Conservation (phyloP, 2,888 invertebrate species). For the Drosophila mulleri region DNA sequence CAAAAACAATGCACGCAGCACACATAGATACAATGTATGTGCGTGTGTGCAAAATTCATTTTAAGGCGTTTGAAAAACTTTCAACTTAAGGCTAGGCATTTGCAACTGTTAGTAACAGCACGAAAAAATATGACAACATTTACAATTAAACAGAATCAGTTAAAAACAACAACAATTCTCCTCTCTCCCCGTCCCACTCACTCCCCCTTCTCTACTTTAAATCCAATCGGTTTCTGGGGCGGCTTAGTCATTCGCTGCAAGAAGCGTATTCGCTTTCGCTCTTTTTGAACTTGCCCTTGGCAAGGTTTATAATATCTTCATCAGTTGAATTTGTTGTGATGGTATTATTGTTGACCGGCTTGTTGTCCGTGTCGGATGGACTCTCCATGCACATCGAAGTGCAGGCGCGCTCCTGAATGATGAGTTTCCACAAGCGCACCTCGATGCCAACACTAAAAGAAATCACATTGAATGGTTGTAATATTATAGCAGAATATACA, state of each 20-base stretch:
- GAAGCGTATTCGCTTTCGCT: constrained; percentile 84
- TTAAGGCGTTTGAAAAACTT: constrained; percentile 24
- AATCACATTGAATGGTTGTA: neutral
- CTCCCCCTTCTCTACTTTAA: constrained; percentile 28
- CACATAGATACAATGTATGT: constrained; percentile 23
- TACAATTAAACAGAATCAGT: constrained; percentile 68
- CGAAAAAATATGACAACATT: constrained; percentile 57
- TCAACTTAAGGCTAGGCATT: constrained; percentile 44
- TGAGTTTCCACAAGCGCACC: constrained; percentile 93
- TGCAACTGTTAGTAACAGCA: constrained; percentile 46
- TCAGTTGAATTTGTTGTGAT: constrained; percentile 55
- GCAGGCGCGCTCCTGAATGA: constrained; percentile 85
- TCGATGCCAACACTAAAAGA: constrained; percentile 88
- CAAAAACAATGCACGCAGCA: constrained; percentile 42
- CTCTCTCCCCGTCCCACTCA: constrained; percentile 9
- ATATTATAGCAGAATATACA: neutral
- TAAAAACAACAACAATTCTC: constrained; percentile 56
- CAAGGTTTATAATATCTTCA: constrained; percentile 43
- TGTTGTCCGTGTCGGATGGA: constrained; percentile 49
- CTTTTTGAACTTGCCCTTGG: constrained; percentile 65
- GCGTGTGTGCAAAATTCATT: constrained; percentile 20
- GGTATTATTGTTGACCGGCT: constrained; percentile 65
- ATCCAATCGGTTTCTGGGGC: constrained; percentile 29
- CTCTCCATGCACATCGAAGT: constrained; percentile 62
- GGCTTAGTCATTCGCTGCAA: constrained; percentile 79